Base-by-base conservation (phyloP, 1,140 invertebrate genomes). In the Formica exsecta region DNA sequence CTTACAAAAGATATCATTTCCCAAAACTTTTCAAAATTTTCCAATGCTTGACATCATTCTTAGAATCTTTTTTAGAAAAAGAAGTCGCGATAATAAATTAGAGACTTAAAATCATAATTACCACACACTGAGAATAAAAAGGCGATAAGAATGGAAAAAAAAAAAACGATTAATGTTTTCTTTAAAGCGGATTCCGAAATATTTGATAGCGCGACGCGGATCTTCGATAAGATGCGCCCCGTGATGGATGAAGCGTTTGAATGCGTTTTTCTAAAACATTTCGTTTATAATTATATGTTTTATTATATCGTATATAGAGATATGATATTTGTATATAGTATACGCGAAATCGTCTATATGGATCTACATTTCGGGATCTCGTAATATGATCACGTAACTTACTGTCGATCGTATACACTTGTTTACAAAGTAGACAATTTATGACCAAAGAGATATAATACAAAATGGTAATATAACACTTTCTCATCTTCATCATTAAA, bases 381-480 rank as follows among this genome's bases (percentile, higher is more conserved):
- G 25, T 44, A 25, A 48, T 3, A 44, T 38, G 19, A 36, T 79
- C 66, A 51, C 36, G 44, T 32, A 77, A 77, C n/a, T 66, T 68
- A 22, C 44, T 22, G 25, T 3, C 36, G 5, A 16, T 54, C 48
- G 7, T 4, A 11, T 25, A 25, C 9, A 51, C 19, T 68, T 79
- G 29, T 36, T 79, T 41, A 51, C 6, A 51, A 66, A 79, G 32
- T 48, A 51, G 8, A 2, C n/a, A 65, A 48, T 51, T 79, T 51
- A 66, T 36, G 3, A 1, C 32, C 22, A 16, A 44, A 41, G 3
- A 62, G 25, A 76, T 76, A 54, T 54, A 44, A 62, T 5, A 41
- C 8, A 29, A 75, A 41, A 8, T 41, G 3, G 2, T 22, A 38
- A 19, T 29, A 62, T n/a, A 29, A 44, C 59, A 48, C 32, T 1